A percentile compares a stretch with the other conserved stretches of the same genome.
Conservation (phyloP, 2,888 invertebrate genomes). For the Toxonevra muliebris region DNA sequence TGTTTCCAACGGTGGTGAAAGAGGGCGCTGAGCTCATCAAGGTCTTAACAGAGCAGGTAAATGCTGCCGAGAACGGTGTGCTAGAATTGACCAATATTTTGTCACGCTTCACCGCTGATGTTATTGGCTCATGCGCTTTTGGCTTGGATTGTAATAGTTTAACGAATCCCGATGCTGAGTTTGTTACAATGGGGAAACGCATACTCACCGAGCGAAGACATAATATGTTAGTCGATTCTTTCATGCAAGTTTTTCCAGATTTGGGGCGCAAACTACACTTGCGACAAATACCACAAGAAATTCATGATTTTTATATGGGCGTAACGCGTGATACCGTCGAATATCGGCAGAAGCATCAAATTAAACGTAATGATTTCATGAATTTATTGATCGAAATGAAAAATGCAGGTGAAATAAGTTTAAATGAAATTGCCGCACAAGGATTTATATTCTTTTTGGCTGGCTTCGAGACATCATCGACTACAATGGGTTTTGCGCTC, state of each 20-base stretch:
- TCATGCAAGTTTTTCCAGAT: slow-evolving; percentile 46
- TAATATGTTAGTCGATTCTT: slow-evolving; percentile 33
- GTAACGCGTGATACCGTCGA: slow-evolving; percentile 64
- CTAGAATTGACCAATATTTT: slow-evolving; percentile 55
- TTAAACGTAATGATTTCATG: slow-evolving; percentile 66
- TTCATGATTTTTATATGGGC: slow-evolving; percentile 53
- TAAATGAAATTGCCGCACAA: slow-evolving; percentile 67
- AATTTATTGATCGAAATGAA: slow-evolving; percentile 65
- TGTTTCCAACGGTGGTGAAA: slow-evolving; percentile 54
- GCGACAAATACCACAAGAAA: slow-evolving; percentile 45
- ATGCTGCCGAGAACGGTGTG: slow-evolving; percentile 30
- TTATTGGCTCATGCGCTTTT: slow-evolving; percentile 64
- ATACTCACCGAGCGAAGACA: slow-evolving; percentile 47
- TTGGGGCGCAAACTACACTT: slow-evolving; percentile 47
- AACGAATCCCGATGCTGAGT: slow-evolving; percentile 55
- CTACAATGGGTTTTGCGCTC: slow-evolving; percentile 66
- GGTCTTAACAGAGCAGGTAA: neutral
- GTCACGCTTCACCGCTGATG: slow-evolving; percentile 46
- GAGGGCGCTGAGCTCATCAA: slow-evolving; percentile 31
- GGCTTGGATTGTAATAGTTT: slow-evolving; percentile 64
- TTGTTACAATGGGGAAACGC: slow-evolving; percentile 46
- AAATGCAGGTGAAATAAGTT: slow-evolving; percentile 60
- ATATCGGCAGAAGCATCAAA: slow-evolving; percentile 55
- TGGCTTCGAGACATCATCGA: slow-evolving; percentile 69
- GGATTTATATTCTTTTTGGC: slow-evolving; percentile 69